phyloP scores from a whole-genome alignment of 2,113 vertebrate species.

The Vombatus ursinus region DNA sequence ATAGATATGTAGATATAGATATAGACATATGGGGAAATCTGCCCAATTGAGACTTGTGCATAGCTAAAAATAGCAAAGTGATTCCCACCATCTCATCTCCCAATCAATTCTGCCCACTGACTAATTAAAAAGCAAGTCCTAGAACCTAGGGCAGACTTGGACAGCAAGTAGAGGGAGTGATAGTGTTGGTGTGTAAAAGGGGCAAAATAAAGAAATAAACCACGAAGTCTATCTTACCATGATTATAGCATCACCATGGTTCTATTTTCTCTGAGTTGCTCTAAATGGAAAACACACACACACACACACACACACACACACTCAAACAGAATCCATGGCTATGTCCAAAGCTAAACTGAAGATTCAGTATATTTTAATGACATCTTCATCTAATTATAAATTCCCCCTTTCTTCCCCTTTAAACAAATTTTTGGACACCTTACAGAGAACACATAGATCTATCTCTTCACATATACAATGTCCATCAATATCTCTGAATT shows the following conservation, averaged over 20 bases:
- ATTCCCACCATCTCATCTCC: background rate
- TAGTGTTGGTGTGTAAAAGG: rapidly evolving
- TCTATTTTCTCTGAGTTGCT: background rate
- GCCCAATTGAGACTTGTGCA: background rate
- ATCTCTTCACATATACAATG: background rate
- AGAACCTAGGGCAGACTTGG: background rate
- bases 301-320: background rate
- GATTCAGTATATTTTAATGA: conserved; percentile 37
- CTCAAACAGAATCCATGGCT: background rate
- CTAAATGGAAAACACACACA: background rate
- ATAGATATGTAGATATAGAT: rapidly evolving
- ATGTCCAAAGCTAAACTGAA: conserved; percentile 31
- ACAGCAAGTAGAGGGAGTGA: background rate
- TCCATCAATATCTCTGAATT: background rate
- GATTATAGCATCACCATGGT: background rate
- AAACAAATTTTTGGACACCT: conserved; percentile 23
- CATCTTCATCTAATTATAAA: conserved; percentile 37
- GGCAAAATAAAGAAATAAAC: background rate
- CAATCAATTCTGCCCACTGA: background rate
- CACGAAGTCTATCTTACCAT: no score
- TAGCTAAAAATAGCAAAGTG: background rate
- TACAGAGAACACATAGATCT: conserved; percentile 53
- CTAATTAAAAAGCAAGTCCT: background rate
- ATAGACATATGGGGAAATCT: background rate
- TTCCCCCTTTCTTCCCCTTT: conserved; percentile 28